Evolutionary conservation across 2,797 vertebrate genomes (phyloP), one percentile per base, ranked within the genome.

Genomic region (Otolemur crassicaudatus): DNA sequence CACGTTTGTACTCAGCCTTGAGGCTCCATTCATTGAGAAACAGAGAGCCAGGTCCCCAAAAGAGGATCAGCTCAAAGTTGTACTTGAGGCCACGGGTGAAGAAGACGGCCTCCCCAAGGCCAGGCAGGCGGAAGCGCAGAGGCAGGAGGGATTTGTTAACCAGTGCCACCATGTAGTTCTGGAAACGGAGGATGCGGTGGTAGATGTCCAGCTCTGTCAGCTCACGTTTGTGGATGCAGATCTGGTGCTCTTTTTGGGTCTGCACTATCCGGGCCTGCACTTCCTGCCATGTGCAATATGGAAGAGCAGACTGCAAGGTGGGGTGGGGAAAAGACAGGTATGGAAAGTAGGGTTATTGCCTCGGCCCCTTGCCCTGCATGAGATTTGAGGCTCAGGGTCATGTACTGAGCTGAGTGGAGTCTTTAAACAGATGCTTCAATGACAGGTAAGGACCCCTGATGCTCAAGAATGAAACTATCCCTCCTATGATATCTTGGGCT

Each of bases 91-190:
- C 99, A 0, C 99, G 99, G 0, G 99, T 99, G 98, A 99, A 99
- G 98, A 99, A 99, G 95, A 99, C 99, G 0, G 96, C 98, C 73
- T 99, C 99, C 19, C 99, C 99, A 1, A 99, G 98, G 8, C 99
- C 37, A 0, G 99, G 99, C 94, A 99, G 98, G 85, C 98, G 99
- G 98, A 99, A 99, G 88, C 99, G 99, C 92, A 99, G 99, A 17
- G 99, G 99, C 95, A 99, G 98, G 69, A 99, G 99, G 0, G 99
- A 99, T 97, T 99, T 99, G 98, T 99, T 99, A 90, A 99, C 99
- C 99, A 99, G 99, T 13, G 99, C 99, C 90, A 99, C 99, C 99
- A 99, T 99, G 98, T 99, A 99, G 98, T 99, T 99, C 97, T 99
- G 99, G 98, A 99, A 99, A 92, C 99, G 99, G 89, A 99, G 99